Base-by-base conservation (phyloP, 2,113 vertebrate species). In the Trochalopteron elliotii region DNA sequence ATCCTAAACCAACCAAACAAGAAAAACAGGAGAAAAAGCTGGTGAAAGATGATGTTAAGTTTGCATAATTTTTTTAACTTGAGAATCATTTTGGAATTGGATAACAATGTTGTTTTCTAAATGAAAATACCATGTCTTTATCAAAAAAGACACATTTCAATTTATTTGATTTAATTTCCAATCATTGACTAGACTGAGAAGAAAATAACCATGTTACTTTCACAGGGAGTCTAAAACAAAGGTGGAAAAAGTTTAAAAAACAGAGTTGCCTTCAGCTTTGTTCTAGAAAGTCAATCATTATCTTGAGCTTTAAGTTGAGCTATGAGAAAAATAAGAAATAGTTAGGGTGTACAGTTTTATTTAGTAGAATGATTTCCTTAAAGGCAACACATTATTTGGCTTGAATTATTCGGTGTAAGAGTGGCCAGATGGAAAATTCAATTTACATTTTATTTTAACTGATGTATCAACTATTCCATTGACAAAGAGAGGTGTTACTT, bases 371-470 rank as follows among this genome's bases (percentile, higher is more conserved):
- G 20, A 87, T 52, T 94, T 97, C 47, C 80, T 97, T 83, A 96
- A 93, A 93, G 45, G 45, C 90, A 77, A 65, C 74, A 94, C n/a
- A 24, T 94, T 93, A 94, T 96, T 97, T 97, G 96, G 50, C 80
- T 94, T 95, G 89, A 97, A 97, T 96, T 96, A 96, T 80, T 95
- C 87, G 76, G 87, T 96, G 91, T 95, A 94, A 97, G 67, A 53
- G 71, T 93, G 77, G 80, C 93, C 97, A 98, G 95, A 97, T 98
- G 97, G 96, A 94, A 97, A 97, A 86, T 89, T 95, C 72, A 94
- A 96, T 97, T 97, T 97, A 94, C 94, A 97, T 97, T 97, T 97
- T 94, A 96, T 97, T 97, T 97, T 96, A 94, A 97, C 94, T 96
- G 96, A 93, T 97, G 94, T 97, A 97, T 97, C 97, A 98, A 60